phyloP scores from a whole-genome alignment of 2,797 vertebrate species.

The Podargus strigoides region DNA sequence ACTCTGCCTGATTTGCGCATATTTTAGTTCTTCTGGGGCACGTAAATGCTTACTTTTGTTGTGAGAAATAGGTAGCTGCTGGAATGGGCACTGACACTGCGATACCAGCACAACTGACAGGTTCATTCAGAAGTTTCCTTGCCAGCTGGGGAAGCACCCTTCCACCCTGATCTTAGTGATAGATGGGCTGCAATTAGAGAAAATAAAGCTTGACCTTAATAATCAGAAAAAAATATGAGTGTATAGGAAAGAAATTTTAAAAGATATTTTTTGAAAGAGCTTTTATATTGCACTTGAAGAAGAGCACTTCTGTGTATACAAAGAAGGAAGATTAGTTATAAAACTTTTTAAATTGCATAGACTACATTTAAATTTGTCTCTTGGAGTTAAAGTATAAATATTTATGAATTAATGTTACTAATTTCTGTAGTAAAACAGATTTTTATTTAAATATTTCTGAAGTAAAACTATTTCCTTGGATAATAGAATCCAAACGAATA shows the following conservation, averaged over 20 bases:
- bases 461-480: background rate
- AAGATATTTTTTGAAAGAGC: background rate
- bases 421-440: background rate
- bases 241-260: background rate
- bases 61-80: background rate
- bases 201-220: background rate
- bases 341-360: background rate
- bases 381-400: conserved; percentile 16
- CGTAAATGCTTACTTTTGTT: background rate
- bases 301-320: background rate
- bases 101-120: background rate
- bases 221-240: background rate
- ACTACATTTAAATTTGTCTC: background rate
- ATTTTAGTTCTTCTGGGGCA: background rate
- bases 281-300: background rate
- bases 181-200: background rate
- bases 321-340: background rate
- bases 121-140: background rate
- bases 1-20: background rate
- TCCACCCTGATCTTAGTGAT: background rate
- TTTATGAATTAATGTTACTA: background rate
- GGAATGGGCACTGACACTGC: background rate
- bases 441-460: conserved; percentile 4
- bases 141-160: background rate
- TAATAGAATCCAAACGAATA: background rate